These are phyloP conservation scores for Clarias batrachus DNA, from an alignment of 2,113 vertebrate genomes.

Conservation along the genomic window DNA sequence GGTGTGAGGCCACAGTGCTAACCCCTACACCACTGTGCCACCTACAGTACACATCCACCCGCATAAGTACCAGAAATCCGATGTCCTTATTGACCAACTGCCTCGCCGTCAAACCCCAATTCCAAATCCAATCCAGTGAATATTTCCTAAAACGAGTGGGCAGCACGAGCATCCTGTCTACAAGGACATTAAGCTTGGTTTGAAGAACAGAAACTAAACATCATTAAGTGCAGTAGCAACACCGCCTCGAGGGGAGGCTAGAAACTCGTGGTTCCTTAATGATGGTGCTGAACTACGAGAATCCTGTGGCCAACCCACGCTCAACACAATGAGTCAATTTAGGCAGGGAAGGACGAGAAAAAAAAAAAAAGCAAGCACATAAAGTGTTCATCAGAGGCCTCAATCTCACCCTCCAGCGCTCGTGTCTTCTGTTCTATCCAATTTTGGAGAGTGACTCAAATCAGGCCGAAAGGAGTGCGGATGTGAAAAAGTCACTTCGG, in stretches of 20 bases:
- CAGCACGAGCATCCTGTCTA: neutral
- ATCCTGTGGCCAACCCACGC: slow-evolving; percentile 18
- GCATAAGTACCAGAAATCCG: neutral
- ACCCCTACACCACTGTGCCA: too few relatives aligned
- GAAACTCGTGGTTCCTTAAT: slow-evolving; percentile 37
- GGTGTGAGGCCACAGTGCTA: too few relatives aligned
- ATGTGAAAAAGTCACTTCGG: neutral
- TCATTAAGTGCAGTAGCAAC: slow-evolving; percentile 41
- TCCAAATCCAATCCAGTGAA: neutral
- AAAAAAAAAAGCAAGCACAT: neutral
- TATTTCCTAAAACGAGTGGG: neutral
- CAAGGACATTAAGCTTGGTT: slow-evolving; percentile 28
- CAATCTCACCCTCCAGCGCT: slow-evolving; percentile 24
- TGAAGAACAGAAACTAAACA: slow-evolving; percentile 32
- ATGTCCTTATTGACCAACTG: neutral
- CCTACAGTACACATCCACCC: too few relatives aligned
- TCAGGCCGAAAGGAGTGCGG: neutral
- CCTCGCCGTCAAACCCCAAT: neutral
- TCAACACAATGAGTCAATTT: slow-evolving; percentile 41
- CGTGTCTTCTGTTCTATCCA: slow-evolving; percentile 15
- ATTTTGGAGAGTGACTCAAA: slow-evolving; percentile 24
- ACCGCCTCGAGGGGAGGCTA: slow-evolving; percentile 25
- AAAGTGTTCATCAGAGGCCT: slow-evolving; percentile 39
- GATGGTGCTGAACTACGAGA: slow-evolving; percentile 28
- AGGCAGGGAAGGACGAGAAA: neutral